These are phyloP conservation scores for Siniperca obscura DNA, from an alignment of 2,797 vertebrate genomes.

Conservation along the genomic window DNA sequence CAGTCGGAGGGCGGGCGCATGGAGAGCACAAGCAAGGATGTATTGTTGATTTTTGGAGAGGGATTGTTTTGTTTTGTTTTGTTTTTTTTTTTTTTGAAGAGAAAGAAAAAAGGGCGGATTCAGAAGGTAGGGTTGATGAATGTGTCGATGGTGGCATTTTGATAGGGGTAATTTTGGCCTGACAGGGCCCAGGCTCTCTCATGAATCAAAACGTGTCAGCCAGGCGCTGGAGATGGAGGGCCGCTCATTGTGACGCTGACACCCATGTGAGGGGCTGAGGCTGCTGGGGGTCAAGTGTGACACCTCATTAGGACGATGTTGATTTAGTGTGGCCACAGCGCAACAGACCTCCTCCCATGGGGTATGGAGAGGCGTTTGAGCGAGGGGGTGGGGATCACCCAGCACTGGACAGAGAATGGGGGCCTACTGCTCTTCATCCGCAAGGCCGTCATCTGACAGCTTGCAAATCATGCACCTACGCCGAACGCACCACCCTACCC, in stretches of 20 bases:
- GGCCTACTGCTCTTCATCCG: conserved; percentile 77
- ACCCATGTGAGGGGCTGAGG: conserved; percentile 87
- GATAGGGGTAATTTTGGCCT: conserved; percentile 91
- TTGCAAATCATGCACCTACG: conserved; percentile 78
- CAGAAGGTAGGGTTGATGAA: conserved; percentile 85
- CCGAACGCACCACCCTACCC: conserved; percentile 33
- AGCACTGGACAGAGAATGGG: conserved; percentile 79
- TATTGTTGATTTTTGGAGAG: conserved; percentile 63
- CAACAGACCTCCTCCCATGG: conserved; percentile 87
- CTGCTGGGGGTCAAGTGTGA: conserved; percentile 92
- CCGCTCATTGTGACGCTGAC: conserved; percentile 90
- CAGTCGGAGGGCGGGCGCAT: conserved; percentile 22
- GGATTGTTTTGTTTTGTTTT: conserved; percentile 42
- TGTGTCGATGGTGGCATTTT: conserved; percentile 88
- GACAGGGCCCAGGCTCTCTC: conserved; percentile 90
- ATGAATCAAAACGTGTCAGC: conserved; percentile 95
- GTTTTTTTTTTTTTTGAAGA: conserved; percentile 35
- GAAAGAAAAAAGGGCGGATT: conserved; percentile 58
- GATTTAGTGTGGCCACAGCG: conserved; percentile 89
- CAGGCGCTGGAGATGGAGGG: conserved; percentile 89
- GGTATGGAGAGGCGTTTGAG: conserved; percentile 77
- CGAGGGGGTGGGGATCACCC: conserved; percentile 70
- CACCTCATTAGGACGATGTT: conserved; percentile 92
- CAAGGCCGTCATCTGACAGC: conserved; percentile 75
- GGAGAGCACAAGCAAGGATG: conserved; percentile 26